Conservation (phyloP, 2,113 vertebrate species). For the Laticauda laticaudata region DNA sequence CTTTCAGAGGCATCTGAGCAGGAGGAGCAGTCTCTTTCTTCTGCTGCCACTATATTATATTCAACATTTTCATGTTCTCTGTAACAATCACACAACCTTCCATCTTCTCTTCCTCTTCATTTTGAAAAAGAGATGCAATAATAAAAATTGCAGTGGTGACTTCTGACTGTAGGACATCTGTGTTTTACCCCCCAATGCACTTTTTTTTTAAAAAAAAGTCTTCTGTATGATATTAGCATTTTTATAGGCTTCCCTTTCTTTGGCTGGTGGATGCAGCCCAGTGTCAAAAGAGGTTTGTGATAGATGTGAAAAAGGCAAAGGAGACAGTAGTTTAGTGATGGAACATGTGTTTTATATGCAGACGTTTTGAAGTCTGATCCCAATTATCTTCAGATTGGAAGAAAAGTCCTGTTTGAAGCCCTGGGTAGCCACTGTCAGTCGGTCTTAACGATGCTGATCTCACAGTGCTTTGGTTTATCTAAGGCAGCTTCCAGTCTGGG, state of each 20-base stretch:
- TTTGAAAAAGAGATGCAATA: conserved; percentile 35
- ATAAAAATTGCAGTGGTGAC: conserved; percentile 44
- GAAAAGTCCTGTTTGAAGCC: not conserved
- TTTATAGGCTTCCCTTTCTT: not conserved
- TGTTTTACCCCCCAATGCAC: not conserved
- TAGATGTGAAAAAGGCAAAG: not conserved
- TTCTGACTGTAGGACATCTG: not conserved
- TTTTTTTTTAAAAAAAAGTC: not conserved
- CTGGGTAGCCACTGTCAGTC: not conserved
- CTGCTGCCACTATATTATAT: not conserved
- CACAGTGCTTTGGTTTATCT: not conserved
- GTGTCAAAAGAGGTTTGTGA: not conserved
- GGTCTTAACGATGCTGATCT: not conserved
- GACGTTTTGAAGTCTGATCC: not conserved
- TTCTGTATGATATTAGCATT: not conserved
- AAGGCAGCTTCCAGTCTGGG: not conserved
- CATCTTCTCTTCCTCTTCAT: conserved; percentile 1
- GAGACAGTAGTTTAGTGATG: not conserved
- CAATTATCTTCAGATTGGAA: not conserved
- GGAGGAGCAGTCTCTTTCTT: not conserved
- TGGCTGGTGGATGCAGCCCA: not conserved
- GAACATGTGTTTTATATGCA: not conserved
- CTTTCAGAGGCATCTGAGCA: conserved; percentile 19
- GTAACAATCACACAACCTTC: not conserved
- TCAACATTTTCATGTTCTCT: conserved; percentile 19